phyloP scores from a whole-genome alignment of 2,888 invertebrate genomes.

The Pherbina coryleti region DNA sequence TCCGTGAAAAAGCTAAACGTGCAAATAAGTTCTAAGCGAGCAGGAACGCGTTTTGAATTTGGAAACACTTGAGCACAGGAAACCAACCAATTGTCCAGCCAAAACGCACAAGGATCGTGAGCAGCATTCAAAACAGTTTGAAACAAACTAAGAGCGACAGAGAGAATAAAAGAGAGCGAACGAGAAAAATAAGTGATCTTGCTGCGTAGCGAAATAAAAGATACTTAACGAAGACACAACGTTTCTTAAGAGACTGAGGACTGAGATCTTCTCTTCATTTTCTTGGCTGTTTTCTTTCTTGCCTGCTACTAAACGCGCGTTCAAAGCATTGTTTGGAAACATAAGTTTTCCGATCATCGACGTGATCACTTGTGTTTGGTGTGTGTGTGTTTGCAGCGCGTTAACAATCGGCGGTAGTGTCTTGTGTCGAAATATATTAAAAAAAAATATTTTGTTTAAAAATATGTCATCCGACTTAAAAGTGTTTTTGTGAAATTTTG shows the following conservation, averaged over 20 bases:
- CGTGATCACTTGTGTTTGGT: slow-evolving; percentile 14
- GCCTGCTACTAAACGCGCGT: too few species aligned
- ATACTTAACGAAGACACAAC: background rate
- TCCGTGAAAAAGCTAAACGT: background rate
- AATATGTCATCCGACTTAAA: too few species aligned
- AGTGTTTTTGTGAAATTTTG: background rate
- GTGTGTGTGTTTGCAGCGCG: background rate
- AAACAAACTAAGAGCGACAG: background rate
- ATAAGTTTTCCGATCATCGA: slow-evolving; percentile 16
- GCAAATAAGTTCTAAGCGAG: background rate
- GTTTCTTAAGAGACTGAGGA: background rate
- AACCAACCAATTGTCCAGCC: too few species aligned
- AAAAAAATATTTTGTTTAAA: too few species aligned
- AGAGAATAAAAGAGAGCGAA: background rate
- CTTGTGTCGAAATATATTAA: background rate
- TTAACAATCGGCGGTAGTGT: background rate
- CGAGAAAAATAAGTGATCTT: background rate
- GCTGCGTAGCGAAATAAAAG: background rate
- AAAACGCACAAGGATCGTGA: background rate
- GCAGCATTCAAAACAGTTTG: background rate
- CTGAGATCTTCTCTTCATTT: background rate
- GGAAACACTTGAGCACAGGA: background rate
- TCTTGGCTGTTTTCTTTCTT: too few species aligned
- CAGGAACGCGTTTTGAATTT: background rate
- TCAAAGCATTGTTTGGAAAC: background rate